Conservation (phyloP, 2,888 invertebrate species). For the Epinotia bilunana region DNA sequence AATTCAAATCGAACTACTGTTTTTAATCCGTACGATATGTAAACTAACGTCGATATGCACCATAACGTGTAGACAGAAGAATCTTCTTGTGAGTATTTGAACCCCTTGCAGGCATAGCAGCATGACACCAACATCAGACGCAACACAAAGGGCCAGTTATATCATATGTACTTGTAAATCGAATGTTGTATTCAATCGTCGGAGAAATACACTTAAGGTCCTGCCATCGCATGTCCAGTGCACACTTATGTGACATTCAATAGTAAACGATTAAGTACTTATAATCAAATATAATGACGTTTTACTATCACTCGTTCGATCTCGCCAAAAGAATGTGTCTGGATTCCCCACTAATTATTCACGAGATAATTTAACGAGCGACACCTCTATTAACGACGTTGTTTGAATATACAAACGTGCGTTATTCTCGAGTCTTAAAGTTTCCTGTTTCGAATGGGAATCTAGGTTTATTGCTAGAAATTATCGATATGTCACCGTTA, state of each 20-base stretch:
- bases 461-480: slow-evolving; percentile 35
- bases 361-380: slow-evolving; percentile 42
- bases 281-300: slow-evolving; percentile 50
- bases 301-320: slow-evolving; percentile 49
- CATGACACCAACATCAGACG: too few relatives aligned
- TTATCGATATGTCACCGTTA: slow-evolving; percentile 31
- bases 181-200: too few relatives aligned
- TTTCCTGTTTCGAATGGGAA: neutral
- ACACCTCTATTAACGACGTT: slow-evolving; percentile 40
- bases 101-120: too few relatives aligned
- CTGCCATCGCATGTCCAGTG: neutral
- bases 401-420: slow-evolving; percentile 39
- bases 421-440: slow-evolving; percentile 18
- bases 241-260: neutral
- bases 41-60: too few relatives aligned
- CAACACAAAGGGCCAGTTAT: too few relatives aligned
- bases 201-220: too few relatives aligned
- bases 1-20: too few relatives aligned
- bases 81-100: too few relatives aligned
- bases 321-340: slow-evolving; percentile 55
- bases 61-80: too few relatives aligned
- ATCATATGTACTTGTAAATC: too few relatives aligned
- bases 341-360: slow-evolving; percentile 56
- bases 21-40: too few relatives aligned
- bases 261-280: slow-evolving; percentile 43